Conservation (phyloP, 1,140 invertebrate species). For the Solenopsis invicta region DNA sequence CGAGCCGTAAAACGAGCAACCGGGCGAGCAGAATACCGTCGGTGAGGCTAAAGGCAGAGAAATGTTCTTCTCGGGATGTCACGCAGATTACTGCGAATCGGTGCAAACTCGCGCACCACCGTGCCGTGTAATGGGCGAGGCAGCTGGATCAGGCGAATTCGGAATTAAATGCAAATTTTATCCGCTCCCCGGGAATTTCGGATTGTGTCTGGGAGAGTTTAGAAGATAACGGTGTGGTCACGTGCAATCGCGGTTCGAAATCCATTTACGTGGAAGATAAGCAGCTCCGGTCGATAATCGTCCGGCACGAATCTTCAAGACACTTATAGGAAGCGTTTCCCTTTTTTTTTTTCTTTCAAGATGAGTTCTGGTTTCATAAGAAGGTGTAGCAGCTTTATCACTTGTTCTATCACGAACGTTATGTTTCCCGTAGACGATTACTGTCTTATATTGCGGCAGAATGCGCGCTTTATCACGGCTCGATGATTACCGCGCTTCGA, state of each 20-base stretch:
- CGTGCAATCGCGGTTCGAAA: background rate
- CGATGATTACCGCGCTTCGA: constrained; percentile 15
- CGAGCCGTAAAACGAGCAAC: constrained; percentile 16
- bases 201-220: constrained; percentile 33
- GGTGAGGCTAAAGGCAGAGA: constrained; percentile 43
- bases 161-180: constrained; percentile 63
- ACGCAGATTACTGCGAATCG: background rate
- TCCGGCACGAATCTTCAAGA: background rate
- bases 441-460: background rate
- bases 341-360: background rate
- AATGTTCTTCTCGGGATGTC: background rate
- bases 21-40: constrained; percentile 8
- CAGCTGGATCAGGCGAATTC: constrained; percentile 48
- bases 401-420: background rate
- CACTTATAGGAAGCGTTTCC: background rate
- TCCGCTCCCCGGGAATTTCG: background rate
- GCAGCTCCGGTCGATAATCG: background rate
- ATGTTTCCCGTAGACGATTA: background rate
- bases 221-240: constrained; percentile 24
- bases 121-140: constrained; percentile 34
- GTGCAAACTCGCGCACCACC: constrained; percentile 7
- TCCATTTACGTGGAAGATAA: constrained; percentile 32
- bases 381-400: background rate
- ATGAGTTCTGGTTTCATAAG: background rate
- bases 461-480: background rate